Conservation (phyloP, 2,113 vertebrate genomes). For the Nyctereutes procyonoides region DNA sequence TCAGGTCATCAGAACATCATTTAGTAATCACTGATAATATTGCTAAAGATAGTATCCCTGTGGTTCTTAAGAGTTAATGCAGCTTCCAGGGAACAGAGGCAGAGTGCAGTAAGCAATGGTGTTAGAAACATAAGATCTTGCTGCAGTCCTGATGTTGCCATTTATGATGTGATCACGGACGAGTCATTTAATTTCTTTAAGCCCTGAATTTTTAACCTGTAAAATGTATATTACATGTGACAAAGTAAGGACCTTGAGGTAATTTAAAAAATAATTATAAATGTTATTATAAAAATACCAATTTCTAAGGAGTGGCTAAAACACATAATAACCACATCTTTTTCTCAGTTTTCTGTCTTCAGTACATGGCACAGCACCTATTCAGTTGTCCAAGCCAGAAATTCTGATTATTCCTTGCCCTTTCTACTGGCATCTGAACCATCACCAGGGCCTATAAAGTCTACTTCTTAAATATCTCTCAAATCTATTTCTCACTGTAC, state of each 20-base stretch:
- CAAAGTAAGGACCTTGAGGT: neutral
- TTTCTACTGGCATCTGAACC: neutral
- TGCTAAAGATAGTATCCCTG: constrained; percentile 4
- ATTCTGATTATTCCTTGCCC: neutral
- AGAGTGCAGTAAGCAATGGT: neutral
- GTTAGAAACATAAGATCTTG: neutral
- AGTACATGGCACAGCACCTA: neutral
- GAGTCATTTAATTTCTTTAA: constrained; percentile 17
- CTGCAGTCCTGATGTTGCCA: neutral
- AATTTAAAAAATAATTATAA: neutral
- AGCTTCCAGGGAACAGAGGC: neutral
- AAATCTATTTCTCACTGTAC: neutral
- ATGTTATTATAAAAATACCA: neutral
- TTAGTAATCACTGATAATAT: constrained; percentile 58
- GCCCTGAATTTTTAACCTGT: neutral
- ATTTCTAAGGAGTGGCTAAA: neutral
- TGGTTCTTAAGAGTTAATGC: neutral
- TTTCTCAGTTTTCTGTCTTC: neutral
- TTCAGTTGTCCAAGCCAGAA: neutral
- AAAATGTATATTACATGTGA: neutral
- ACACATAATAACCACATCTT: neutral
- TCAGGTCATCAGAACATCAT: constrained; percentile 49
- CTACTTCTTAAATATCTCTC: neutral
- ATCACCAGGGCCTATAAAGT: neutral
- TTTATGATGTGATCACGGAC: neutral